Conservation (phyloP, 2,888 invertebrate species). For the Leptinotarsa peninsularis region DNA sequence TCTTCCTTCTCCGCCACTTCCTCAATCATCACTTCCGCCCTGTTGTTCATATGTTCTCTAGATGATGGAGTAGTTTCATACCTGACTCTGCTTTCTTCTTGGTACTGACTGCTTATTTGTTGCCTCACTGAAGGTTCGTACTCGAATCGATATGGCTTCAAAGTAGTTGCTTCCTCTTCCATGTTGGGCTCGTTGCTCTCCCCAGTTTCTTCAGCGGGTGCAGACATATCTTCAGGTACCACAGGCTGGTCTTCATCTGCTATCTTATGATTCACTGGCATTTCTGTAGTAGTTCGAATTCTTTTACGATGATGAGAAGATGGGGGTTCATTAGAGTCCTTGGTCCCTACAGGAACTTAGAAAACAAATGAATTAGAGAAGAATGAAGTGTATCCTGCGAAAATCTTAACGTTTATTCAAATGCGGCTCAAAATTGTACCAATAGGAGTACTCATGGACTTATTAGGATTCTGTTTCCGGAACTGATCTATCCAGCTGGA, state of each 20-base stretch:
- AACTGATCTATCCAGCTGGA: too few species aligned
- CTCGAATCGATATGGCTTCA: constrained; percentile 32
- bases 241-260: constrained; percentile 22
- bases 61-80: background rate
- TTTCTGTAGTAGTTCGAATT: constrained; percentile 39
- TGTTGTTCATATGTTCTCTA: background rate
- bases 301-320: constrained; percentile 33
- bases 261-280: constrained; percentile 41
- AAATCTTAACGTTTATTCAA: background rate
- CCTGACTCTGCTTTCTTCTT: background rate
- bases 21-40: constrained; percentile 21
- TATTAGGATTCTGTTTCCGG: too few species aligned
- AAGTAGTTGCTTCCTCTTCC: constrained; percentile 25
- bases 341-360: constrained; percentile 12
- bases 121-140: constrained; percentile 25
- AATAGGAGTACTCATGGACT: too few species aligned
- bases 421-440: background rate
- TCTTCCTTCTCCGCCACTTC: constrained; percentile 16
- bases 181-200: constrained; percentile 28
- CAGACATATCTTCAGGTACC: background rate
- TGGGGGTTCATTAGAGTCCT: constrained; percentile 29
- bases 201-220: constrained; percentile 25
- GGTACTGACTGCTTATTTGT: constrained; percentile 1
- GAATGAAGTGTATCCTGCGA: background rate
- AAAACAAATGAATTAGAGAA: background rate